phyloP scores from a whole-genome alignment of 2,113 vertebrate genomes.

The Microcebus tavaratra region DNA sequence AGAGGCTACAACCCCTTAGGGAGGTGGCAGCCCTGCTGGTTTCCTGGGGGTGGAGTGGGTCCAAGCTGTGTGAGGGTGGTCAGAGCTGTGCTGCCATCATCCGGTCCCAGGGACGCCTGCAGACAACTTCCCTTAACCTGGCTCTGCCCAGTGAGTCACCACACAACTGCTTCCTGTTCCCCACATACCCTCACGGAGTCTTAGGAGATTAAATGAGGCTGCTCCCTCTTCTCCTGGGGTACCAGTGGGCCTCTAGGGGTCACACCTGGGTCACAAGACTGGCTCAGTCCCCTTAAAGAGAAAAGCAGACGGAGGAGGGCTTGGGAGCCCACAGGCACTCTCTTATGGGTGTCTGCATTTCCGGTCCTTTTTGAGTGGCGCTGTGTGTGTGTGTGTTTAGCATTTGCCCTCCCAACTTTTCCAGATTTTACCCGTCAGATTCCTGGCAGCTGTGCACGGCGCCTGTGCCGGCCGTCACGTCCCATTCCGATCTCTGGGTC shows the following conservation, averaged over 20 bases:
- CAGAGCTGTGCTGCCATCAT: slow-evolving; percentile 67
- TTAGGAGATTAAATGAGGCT: background rate
- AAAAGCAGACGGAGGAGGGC: background rate
- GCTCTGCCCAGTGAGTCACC: slow-evolving; percentile 80
- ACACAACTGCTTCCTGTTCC: slow-evolving; percentile 78
- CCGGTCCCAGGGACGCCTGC: slow-evolving; percentile 71
- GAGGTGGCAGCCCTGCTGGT: slow-evolving; percentile 22
- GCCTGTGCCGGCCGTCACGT: slow-evolving; percentile 90
- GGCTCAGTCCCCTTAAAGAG: background rate
- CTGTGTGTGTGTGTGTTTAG: slow-evolving; percentile 62
- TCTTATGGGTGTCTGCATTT: slow-evolving; percentile 62
- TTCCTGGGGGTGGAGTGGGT: slow-evolving; percentile 41
- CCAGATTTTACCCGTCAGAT: slow-evolving; percentile 81
- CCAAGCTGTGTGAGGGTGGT: slow-evolving; percentile 58
- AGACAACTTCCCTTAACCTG: slow-evolving; percentile 81
- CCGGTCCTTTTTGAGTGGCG: slow-evolving; percentile 64
- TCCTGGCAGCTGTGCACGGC: slow-evolving; percentile 84
- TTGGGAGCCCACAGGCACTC: background rate
- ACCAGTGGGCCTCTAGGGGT: background rate
- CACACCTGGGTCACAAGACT: slow-evolving; percentile 46
- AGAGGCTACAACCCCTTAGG: background rate
- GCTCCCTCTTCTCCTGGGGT: background rate
- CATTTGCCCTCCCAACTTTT: slow-evolving; percentile 77
- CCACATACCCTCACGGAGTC: background rate
- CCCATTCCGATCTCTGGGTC: slow-evolving; percentile 85